phyloP scores from a whole-genome alignment of 2,797 vertebrate species.

The Muraenolepis orangiensis region DNA sequence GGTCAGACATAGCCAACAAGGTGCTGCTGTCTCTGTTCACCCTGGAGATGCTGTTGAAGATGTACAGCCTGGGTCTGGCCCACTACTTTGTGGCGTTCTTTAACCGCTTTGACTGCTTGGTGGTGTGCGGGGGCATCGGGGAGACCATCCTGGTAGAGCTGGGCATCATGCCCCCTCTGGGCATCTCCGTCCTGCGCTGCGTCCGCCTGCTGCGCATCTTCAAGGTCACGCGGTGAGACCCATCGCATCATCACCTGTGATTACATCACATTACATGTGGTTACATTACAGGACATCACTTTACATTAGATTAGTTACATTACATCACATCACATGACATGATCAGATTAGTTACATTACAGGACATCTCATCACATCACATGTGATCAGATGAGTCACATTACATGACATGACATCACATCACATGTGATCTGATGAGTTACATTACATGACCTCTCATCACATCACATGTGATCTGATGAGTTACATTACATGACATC shows the following conservation, averaged over 20 bases:
- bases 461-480: not conserved
- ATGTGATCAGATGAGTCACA: too few relatives aligned
- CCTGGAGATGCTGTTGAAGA: conserved; percentile 89
- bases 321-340: too few relatives aligned
- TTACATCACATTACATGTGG: too few relatives aligned
- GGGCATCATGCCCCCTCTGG: conserved; percentile 92
- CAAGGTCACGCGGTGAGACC: conserved; percentile 91
- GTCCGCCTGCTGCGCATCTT: conserved; percentile 93
- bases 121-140: conserved; percentile 93
- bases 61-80: conserved; percentile 83
- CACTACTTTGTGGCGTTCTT: conserved; percentile 94
- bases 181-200: conserved; percentile 94
- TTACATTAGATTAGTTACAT: too few relatives aligned
- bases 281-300: too few relatives aligned
- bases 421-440: too few relatives aligned
- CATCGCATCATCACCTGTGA: too few relatives aligned
- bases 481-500: not conserved
- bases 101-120: conserved; percentile 97
- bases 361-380: too few relatives aligned
- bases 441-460: too few relatives aligned
- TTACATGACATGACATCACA: too few relatives aligned
- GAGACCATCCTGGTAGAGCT: conserved; percentile 95
- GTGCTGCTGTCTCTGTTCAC: conserved; percentile 88
- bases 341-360: too few relatives aligned
- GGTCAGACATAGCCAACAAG: conserved; percentile 87